Evolutionary conservation across 2,797 vertebrate genomes (phyloP).

Genomic region (Emydoidea blandingii): DNA sequence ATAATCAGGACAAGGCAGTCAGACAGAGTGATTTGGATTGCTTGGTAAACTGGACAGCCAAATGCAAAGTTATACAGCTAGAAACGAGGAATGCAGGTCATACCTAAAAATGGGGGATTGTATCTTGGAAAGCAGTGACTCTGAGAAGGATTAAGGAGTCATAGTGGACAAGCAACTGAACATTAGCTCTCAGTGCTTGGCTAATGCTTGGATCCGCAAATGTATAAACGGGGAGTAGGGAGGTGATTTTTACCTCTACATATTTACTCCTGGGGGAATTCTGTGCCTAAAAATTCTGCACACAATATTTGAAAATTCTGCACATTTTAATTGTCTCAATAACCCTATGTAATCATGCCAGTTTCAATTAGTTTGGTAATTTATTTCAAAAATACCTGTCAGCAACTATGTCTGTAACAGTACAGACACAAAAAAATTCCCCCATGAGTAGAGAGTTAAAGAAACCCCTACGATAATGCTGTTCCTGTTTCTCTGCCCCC

Average conservation of each 20-base stretch:
- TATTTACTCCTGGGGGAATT: neutral
- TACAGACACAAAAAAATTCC: too few species aligned
- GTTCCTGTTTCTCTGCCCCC: too few species aligned
- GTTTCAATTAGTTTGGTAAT: too few species aligned
- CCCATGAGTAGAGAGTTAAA: too few species aligned
- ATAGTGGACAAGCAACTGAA: neutral
- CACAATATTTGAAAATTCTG: too few species aligned
- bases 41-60: neutral
- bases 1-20: neutral
- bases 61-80: conserved; percentile 31
- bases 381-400: too few species aligned
- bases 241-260: neutral
- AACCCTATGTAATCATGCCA: too few species aligned
- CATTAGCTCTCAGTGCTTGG: neutral
- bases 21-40: conserved; percentile 7
- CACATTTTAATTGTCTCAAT: too few species aligned
- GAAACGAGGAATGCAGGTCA: conserved; percentile 23
- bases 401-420: too few species aligned
- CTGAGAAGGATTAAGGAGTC: neutral
- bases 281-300: too few species aligned
- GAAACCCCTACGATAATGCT: too few species aligned
- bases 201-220: neutral
- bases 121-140: conserved; percentile 50
- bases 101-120: conserved; percentile 53
- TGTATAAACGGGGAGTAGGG: too few species aligned